Base-by-base conservation (phyloP, 2,113 vertebrate genomes). In the Brachypodius melanocephalos region DNA sequence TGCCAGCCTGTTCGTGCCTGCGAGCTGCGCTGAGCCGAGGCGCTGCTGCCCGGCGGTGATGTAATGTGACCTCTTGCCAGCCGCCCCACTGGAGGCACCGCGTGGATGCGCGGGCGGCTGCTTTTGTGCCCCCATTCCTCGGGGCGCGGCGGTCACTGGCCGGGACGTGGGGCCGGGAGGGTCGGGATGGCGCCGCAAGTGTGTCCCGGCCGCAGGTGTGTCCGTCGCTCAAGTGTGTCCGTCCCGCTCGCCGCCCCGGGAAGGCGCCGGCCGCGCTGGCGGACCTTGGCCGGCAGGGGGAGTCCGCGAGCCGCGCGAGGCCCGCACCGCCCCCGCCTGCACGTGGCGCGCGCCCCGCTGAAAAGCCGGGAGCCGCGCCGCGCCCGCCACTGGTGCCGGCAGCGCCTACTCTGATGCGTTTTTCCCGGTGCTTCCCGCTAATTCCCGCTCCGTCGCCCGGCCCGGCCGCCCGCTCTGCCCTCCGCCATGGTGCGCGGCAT, bases 251-350 rank as follows among this genome's bases (percentile, higher is more conserved):
- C 21, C 34, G 22, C 58, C 34, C 57, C 58, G 58, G 46, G 45
- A 17, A 10, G 58, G 34, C 29, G 9, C 42, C 28, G 42, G 51
- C 62, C 21, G 62, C 65, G 34, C 78, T n/a, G 78, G 34, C 36
- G 78, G 46, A 8, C 22, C 43, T 68, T 81, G 83, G 8, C 17
- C 84, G 71, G 63, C 63, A 97, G 98, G 86, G 87, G 98, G 93
- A 71, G 79, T 69, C 81, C 51, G 80, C 62, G 14, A 87, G 28
- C 59, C 59, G 18, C 61, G 19, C 61, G 59, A 26, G 8, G 18
- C 17, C 45, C 45, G 65, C 66, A 12, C 66, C 66, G n/a, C n/a
- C 66, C 67, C 67, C 67, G 67, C 46, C 67, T 48, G 67, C 67
- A 69, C 67, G 67, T 69, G 68, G 48, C 48, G 68, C 49, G 68